Evolutionary conservation across 1,140 invertebrate species (phyloP).

Genomic region (Riptortus pedestris): DNA sequence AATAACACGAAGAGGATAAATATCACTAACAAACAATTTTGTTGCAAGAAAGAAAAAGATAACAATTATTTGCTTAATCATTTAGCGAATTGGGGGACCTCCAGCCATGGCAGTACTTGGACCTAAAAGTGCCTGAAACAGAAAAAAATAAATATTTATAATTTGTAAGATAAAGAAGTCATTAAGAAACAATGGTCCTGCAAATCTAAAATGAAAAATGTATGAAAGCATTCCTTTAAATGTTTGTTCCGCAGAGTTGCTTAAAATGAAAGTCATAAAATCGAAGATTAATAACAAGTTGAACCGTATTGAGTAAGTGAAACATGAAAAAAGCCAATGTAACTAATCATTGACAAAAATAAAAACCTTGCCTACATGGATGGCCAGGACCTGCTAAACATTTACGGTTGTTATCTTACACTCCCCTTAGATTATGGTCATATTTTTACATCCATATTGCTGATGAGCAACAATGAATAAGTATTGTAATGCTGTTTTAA

Average conservation of each 20-base stretch:
- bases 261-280: neutral
- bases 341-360: too few relatives aligned
- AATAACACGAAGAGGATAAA: neutral
- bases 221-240: neutral
- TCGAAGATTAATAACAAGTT: neutral
- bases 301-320: neutral
- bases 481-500: too few relatives aligned
- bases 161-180: neutral
- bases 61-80: neutral
- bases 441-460: too few relatives aligned
- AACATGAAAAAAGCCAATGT: too few relatives aligned
- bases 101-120: conserved; percentile 11
- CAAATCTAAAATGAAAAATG: neutral
- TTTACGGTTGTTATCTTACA: too few relatives aligned
- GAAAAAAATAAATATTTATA: neutral
- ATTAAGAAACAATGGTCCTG: neutral
- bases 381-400: too few relatives aligned
- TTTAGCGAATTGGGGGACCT: conserved; percentile 11
- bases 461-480: too few relatives aligned
- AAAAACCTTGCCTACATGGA: too few relatives aligned
- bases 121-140: neutral
- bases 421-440: too few relatives aligned
- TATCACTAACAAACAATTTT: neutral
- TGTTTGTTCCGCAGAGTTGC: neutral
- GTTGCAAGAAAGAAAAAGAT: neutral